These are phyloP conservation scores for Diabrotica balteata DNA, from an alignment of 2,888 invertebrate genomes.

Conservation along the genomic window DNA sequence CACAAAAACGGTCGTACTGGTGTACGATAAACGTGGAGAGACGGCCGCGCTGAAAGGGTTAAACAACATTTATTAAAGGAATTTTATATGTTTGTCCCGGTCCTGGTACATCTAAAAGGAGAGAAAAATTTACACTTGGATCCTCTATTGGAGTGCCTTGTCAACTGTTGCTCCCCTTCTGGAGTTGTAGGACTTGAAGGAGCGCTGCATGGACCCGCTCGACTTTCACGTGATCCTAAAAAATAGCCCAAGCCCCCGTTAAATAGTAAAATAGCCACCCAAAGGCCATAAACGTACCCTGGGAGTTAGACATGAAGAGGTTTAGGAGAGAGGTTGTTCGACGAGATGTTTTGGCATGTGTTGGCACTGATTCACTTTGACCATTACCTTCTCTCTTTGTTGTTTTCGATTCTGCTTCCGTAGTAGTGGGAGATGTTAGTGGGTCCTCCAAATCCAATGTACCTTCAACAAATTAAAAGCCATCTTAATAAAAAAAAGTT, in stretches of 20 bases:
- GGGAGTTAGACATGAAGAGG: conserved; percentile 94
- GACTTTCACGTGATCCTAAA: conserved; percentile 67
- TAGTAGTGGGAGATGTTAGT: conserved; percentile 54
- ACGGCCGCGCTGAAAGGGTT: no score
- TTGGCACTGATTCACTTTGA: conserved; percentile 60
- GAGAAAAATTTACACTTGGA: conserved; percentile 73
- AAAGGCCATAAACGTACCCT: conserved; percentile 70
- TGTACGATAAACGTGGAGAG: no score
- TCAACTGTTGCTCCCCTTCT: conserved; percentile 68
- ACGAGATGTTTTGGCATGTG: conserved; percentile 81
- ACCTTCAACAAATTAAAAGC: conserved; percentile 42
- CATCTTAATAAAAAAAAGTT: no score
- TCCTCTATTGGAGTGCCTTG: conserved; percentile 80
- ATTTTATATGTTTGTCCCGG: conserved; percentile 34
- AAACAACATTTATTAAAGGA: conserved; percentile 16
- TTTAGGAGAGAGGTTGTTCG: conserved; percentile 94
- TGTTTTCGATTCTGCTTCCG: conserved; percentile 60
- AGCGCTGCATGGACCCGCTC: conserved; percentile 63
- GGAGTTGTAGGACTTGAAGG: conserved; percentile 77
- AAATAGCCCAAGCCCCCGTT: conserved; percentile 70
- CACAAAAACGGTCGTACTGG: no score
- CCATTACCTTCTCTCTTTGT: conserved; percentile 73
- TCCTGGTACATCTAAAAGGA: conserved; percentile 35
- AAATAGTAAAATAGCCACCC: conserved; percentile 41
- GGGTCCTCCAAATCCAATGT: conserved; percentile 56